phyloP scores from a whole-genome alignment of 37 sponge, comb jelly and placozoan genomes.

The Ephydatia muelleri region DNA sequence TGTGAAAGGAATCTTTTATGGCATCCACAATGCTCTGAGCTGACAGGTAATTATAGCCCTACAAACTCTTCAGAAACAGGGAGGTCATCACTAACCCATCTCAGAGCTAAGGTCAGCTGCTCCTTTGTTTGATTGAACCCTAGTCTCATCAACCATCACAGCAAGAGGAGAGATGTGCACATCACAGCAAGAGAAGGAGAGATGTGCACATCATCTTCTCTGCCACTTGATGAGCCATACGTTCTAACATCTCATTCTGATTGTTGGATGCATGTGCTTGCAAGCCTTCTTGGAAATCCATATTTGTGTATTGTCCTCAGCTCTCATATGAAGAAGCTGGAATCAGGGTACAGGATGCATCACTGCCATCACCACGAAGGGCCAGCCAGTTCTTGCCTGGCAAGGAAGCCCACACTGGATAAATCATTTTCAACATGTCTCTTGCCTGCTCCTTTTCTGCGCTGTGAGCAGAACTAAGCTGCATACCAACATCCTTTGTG shows the following conservation, averaged over 20 bases:
- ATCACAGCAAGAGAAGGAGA: no score
- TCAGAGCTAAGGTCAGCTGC: conserved; percentile 60
- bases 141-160: conserved; percentile 66
- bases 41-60: no score
- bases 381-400: conserved; percentile 70
- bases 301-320: conserved; percentile 24
- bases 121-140: conserved; percentile 41
- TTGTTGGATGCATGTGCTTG: conserved; percentile 48
- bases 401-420: conserved; percentile 58
- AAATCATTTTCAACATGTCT: conserved; percentile 67
- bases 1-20: conserved; percentile 40
- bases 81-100: no score
- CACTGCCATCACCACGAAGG: conserved; percentile 65
- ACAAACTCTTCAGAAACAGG: no score
- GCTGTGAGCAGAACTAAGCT: conserved; percentile 50
- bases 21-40: no score
- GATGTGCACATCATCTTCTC: conserved; percentile 43
- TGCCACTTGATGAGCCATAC: conserved; percentile 64
- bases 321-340: no score
- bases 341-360: conserved; percentile 58
- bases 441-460: conserved; percentile 66
- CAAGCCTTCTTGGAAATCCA: no score
- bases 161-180: no score
- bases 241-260: conserved; percentile 77
- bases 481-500: conserved; percentile 69